These are phyloP conservation scores for Opisthocomus hoazin DNA, from an alignment of 2,113 vertebrate species.

Conservation along the genomic window DNA sequence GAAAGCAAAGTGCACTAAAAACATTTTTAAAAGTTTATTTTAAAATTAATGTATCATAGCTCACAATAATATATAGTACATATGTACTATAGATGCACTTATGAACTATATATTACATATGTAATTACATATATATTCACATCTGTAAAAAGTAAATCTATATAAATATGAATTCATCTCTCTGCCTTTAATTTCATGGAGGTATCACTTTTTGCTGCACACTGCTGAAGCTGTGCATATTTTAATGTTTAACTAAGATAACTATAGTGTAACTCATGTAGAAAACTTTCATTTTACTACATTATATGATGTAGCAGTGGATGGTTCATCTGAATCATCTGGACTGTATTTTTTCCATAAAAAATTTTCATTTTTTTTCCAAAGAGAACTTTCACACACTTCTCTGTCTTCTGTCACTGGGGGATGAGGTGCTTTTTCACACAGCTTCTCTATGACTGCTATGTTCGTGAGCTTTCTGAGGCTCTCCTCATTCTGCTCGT, in stretches of 20 bases:
- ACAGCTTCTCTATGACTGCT: constrained; percentile 83
- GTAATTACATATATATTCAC: neutral
- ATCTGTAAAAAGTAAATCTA: neutral
- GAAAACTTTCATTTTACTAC: neutral
- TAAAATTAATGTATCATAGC: neutral
- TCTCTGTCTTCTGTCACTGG: constrained; percentile 27
- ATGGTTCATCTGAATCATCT: constrained; percentile 7
- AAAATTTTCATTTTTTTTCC: constrained; percentile 93
- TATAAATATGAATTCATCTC: neutral
- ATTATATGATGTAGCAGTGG: neutral
- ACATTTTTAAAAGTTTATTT: neutral
- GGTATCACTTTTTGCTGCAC: neutral
- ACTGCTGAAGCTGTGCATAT: neutral
- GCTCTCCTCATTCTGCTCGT: constrained; percentile 85
- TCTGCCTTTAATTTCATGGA: neutral
- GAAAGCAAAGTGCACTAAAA: neutral
- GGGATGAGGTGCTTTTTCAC: constrained; percentile 63
- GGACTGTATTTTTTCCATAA: constrained; percentile 81
- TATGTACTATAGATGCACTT: neutral
- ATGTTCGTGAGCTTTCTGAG: constrained; percentile 85
- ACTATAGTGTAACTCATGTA: neutral
- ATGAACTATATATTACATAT: neutral
- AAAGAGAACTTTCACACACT: constrained; percentile 71
- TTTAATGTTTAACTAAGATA: neutral
- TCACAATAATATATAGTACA: neutral